Conservation (phyloP, 2,797 vertebrate genomes). For the Argentina silus region DNA sequence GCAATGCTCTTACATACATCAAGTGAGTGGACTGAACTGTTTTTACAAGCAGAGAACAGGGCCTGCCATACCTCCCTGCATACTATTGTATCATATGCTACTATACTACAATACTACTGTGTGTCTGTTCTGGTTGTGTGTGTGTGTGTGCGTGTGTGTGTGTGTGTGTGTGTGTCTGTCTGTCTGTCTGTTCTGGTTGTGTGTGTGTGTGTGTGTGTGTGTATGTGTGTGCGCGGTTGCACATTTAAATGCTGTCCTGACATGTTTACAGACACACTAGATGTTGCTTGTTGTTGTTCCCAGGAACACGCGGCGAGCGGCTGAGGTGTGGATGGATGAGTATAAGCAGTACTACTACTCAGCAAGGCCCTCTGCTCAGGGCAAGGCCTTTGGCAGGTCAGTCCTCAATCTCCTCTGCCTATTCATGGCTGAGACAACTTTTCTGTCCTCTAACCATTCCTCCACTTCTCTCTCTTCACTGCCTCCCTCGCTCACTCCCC, state of each 20-base stretch:
- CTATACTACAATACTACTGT: slow-evolving; percentile 34
- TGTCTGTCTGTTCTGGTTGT: too few relatives aligned
- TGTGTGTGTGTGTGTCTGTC: neutral
- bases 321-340: slow-evolving; percentile 99
- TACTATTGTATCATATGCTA: slow-evolving; percentile 3
- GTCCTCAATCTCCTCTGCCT: slow-evolving; percentile 30
- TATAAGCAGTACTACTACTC: slow-evolving; percentile 98
- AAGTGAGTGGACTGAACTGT: slow-evolving; percentile 77
- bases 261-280: too few relatives aligned
- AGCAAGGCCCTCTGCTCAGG: slow-evolving; percentile 92
- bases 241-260: too few relatives aligned
- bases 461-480: neutral
- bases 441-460: too few relatives aligned
- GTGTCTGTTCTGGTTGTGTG: too few relatives aligned
- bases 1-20: slow-evolving; percentile 97
- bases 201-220: too few relatives aligned
- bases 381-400: slow-evolving; percentile 94
- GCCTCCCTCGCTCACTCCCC: neutral
- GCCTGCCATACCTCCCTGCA: too few relatives aligned
- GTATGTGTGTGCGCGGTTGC: too few relatives aligned
- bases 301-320: slow-evolving; percentile 96
- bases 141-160: neutral
- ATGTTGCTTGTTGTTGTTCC: neutral
- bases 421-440: neutral
- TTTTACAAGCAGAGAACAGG: neutral